These are phyloP conservation scores for Metallyticus violacea DNA, from an alignment of 2,888 invertebrate species.

Conservation along the genomic window DNA sequence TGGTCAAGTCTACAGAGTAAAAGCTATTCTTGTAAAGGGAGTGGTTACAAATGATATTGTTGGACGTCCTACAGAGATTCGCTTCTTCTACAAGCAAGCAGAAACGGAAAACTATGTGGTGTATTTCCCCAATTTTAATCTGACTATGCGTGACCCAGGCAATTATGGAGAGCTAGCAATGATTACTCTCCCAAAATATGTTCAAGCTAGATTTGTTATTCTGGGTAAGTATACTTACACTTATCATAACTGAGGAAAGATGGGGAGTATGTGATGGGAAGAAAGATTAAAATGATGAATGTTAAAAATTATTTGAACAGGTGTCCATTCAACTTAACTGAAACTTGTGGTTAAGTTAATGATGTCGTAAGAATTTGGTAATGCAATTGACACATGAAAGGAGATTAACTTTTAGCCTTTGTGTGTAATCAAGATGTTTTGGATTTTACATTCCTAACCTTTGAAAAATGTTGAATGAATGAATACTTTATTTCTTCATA, in stretches of 20 bases:
- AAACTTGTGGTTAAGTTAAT: too few relatives aligned
- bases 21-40: conserved; percentile 89
- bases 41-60: conserved; percentile 94
- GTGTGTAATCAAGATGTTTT: too few relatives aligned
- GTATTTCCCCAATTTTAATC: conserved; percentile 93
- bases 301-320: too few relatives aligned
- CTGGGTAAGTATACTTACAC: conserved; percentile 48
- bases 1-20: conserved; percentile 87
- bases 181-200: conserved; percentile 91
- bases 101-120: conserved; percentile 94
- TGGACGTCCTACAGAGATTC: conserved; percentile 91
- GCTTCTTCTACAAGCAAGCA: conserved; percentile 95
- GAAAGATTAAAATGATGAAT: neutral
- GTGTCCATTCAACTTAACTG: too few relatives aligned
- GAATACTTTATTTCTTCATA: too few relatives aligned
- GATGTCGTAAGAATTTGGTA: too few relatives aligned
- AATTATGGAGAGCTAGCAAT: conserved; percentile 95
- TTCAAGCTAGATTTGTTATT: conserved; percentile 90
- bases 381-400: too few relatives aligned
- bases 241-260: neutral
- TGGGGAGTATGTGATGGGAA: neutral
- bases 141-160: conserved; percentile 93
- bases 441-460: too few relatives aligned
- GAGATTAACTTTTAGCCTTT: too few relatives aligned
- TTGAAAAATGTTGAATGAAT: too few relatives aligned